Percentiles rank a stretch among this genome's conserved stretches.
phyloP scores from a whole-genome alignment of 2,888 invertebrate genomes.

The Drosophila nr. perissopoda region DNA sequence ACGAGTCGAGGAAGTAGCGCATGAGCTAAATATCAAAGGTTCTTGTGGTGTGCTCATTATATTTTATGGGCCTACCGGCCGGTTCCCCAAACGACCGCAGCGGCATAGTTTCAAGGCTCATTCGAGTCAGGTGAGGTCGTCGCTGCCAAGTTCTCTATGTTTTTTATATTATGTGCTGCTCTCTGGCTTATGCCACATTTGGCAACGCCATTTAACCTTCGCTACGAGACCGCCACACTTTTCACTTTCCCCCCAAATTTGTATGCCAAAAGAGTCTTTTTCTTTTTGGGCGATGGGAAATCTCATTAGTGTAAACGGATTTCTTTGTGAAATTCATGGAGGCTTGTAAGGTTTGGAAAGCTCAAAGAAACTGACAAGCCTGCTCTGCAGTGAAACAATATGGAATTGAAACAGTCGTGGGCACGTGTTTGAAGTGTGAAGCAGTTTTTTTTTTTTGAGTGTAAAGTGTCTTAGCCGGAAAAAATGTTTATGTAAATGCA shows the following conservation, averaged over 20 bases:
- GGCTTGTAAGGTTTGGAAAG: neutral
- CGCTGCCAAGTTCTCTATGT: slow-evolving; percentile 52
- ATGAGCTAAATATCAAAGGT: slow-evolving; percentile 74
- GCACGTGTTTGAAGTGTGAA: neutral
- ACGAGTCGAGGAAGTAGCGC: slow-evolving; percentile 21
- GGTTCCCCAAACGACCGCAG: slow-evolving; percentile 27
- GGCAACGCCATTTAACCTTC: slow-evolving; percentile 58
- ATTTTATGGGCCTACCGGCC: slow-evolving; percentile 71
- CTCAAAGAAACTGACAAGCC: neutral
- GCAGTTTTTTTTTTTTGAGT: neutral
- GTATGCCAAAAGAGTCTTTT: slow-evolving; percentile 38
- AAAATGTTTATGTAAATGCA: slow-evolving; percentile 14
- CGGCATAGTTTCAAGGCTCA: slow-evolving; percentile 69
- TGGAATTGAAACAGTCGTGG: neutral
- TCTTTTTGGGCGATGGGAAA: neutral
- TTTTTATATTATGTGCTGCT: slow-evolving; percentile 5
- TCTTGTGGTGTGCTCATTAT: slow-evolving; percentile 65
- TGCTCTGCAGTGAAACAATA: neutral
- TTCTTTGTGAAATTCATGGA: slow-evolving; percentile 5
- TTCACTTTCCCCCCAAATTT: slow-evolving; percentile 40
- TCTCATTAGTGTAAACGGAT: slow-evolving; percentile 6
- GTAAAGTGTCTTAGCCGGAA: neutral
- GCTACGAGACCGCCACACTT: slow-evolving; percentile 24
- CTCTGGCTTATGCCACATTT: slow-evolving; percentile 13
- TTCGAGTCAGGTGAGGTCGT: slow-evolving; percentile 57